phyloP scores from a whole-genome alignment of 2,888 invertebrate genomes.

The Drosophila neotestacea region DNA sequence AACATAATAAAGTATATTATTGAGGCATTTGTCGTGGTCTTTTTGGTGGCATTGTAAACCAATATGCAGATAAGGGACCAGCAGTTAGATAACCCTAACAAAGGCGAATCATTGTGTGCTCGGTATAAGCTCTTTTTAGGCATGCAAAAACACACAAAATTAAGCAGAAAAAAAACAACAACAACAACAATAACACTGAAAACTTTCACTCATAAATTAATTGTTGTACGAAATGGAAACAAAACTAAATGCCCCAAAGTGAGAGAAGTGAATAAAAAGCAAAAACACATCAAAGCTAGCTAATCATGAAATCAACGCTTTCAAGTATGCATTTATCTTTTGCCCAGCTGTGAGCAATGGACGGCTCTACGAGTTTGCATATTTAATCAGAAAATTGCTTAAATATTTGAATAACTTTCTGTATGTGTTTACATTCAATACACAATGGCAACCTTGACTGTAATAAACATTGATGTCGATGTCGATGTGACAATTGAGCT shows the following conservation, averaged over 20 bases:
- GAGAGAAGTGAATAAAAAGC: conserved; percentile 10
- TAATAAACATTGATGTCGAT: conserved; percentile 36
- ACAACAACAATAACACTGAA: conserved; percentile 11
- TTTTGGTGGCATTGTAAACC: conserved; percentile 55
- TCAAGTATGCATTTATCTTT: conserved; percentile 27
- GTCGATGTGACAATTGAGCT: conserved; percentile 18
- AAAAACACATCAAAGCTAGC: conserved; percentile 42
- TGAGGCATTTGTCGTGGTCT: conserved; percentile 36
- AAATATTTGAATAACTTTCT: conserved; percentile 55
- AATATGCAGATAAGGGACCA: conserved; percentile 71
- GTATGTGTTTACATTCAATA: conserved; percentile 30
- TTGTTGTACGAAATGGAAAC: conserved; percentile 58
- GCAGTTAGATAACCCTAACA: conserved; percentile 64
- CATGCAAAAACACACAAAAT: conserved; percentile 44
- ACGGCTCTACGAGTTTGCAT: conserved; percentile 50
- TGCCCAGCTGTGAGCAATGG: conserved; percentile 28
- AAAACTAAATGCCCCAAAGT: conserved; percentile 60
- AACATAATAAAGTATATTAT: conserved; percentile 31
- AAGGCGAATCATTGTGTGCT: conserved; percentile 61
- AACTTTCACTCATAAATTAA: conserved; percentile 81
- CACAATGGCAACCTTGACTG: conserved; percentile 57
- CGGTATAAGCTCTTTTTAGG: conserved; percentile 33
- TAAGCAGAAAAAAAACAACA: conserved; percentile 3
- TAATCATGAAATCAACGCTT: conserved; percentile 55
- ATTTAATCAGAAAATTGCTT: conserved; percentile 61